Conservation (phyloP, 2,888 invertebrate genomes). For the Halictus ligatus region DNA sequence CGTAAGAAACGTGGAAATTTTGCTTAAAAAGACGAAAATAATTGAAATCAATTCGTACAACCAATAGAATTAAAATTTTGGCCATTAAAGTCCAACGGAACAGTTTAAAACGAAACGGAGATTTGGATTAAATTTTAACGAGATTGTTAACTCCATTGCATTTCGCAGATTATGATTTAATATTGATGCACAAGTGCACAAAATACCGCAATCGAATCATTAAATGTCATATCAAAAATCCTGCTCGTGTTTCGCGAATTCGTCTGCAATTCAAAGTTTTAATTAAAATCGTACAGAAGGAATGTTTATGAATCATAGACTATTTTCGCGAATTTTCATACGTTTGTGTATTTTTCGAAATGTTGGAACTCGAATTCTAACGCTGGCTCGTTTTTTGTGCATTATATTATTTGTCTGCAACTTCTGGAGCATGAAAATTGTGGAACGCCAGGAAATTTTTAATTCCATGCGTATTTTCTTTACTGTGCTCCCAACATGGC, state of each 20-base stretch:
- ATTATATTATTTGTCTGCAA: not conserved
- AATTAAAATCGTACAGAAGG: not conserved
- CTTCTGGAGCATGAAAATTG: constrained; percentile 16
- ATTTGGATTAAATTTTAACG: not conserved
- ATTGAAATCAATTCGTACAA: not conserved
- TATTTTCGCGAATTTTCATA: too few species aligned
- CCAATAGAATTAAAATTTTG: not conserved
- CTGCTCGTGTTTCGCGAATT: not conserved
- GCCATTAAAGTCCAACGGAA: not conserved
- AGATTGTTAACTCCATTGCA: not conserved
- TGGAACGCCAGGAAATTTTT: not conserved
- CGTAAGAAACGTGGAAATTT: not conserved
- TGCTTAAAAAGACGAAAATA: not conserved
- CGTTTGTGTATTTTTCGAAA: not conserved
- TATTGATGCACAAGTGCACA: not conserved
- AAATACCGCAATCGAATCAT: not conserved
- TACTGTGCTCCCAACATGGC: constrained; percentile 1
- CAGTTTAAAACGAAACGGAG: not conserved
- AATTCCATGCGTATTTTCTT: constrained; percentile 24
- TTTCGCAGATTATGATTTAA: not conserved
- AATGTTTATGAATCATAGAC: not conserved
- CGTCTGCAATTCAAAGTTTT: not conserved
- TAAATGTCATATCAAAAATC: not conserved
- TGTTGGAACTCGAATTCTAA: not conserved
- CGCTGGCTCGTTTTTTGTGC: not conserved